phyloP scores from a whole-genome alignment of 2,797 vertebrate genomes.

The Amblyraja radiata region DNA sequence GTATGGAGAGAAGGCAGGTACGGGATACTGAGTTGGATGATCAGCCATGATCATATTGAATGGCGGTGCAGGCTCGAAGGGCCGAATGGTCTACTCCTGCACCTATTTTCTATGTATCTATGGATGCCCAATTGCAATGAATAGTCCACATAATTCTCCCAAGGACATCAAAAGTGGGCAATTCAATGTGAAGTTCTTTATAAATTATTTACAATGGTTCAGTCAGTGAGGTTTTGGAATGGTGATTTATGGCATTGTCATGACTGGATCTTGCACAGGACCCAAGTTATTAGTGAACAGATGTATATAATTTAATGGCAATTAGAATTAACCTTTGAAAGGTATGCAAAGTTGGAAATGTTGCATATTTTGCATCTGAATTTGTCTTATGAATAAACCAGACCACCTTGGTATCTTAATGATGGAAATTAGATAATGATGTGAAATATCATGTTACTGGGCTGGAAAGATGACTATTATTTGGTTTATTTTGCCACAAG shows the following conservation, averaged over 20 bases:
- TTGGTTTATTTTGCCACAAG: not conserved
- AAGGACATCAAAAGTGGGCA: not conserved
- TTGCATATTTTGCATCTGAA: not conserved
- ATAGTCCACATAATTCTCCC: not conserved
- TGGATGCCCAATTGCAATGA: not conserved
- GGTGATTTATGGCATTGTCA: not conserved
- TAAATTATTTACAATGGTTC: not conserved
- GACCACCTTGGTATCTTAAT: too few species aligned
- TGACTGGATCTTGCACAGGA: not conserved
- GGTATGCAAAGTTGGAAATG: not conserved
- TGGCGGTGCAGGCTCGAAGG: too few species aligned
- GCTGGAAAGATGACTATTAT: not conserved
- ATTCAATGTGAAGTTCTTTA: not conserved
- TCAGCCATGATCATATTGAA: too few species aligned
- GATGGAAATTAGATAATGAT: not conserved
- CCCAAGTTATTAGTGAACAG: not conserved
- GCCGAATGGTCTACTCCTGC: too few species aligned
- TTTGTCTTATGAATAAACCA: not conserved
- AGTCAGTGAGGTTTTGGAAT: not conserved
- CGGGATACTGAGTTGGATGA: too few species aligned
- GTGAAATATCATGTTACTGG: not conserved
- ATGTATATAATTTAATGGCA: not conserved
- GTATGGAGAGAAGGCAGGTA: too few species aligned
- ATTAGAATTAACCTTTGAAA: not conserved
- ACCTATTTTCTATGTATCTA: too few species aligned